phyloP scores from a whole-genome alignment of 2,797 vertebrate species.

The Yasuhikotakia modesta region DNA sequence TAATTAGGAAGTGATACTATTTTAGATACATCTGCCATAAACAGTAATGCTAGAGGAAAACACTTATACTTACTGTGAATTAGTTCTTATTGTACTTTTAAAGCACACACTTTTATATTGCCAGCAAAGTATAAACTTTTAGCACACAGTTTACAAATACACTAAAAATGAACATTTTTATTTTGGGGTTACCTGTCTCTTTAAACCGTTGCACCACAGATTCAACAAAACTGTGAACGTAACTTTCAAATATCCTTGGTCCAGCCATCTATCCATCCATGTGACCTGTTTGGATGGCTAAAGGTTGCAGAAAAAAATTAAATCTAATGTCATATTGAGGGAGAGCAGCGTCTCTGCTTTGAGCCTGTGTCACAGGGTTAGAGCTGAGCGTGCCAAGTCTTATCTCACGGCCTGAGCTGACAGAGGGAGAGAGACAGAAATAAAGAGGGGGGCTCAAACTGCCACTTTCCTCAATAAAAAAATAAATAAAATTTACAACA shows the following conservation, averaged over 20 bases:
- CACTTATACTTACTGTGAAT: no score
- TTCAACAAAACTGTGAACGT: slow-evolving; percentile 15
- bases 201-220: neutral
- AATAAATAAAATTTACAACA: slow-evolving; percentile 52
- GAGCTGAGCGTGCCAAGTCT: slow-evolving; percentile 65
- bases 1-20: neutral
- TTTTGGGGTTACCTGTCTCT: no score
- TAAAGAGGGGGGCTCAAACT: slow-evolving; percentile 52
- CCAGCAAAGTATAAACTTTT: no score
- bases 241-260: slow-evolving; percentile 40
- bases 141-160: no score
- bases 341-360: slow-evolving; percentile 50
- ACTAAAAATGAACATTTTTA: no score
- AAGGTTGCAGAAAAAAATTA: slow-evolving; percentile 47
- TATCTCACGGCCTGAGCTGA: slow-evolving; percentile 67
- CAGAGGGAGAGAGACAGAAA: slow-evolving; percentile 52
- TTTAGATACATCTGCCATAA: no score
- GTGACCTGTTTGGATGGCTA: slow-evolving; percentile 53
- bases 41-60: no score
- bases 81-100: no score
- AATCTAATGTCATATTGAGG: slow-evolving; percentile 48
- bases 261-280: slow-evolving; percentile 41
- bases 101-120: no score
- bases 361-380: slow-evolving; percentile 62
- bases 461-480: slow-evolving; percentile 51